Base-by-base conservation (phyloP, 2,888 invertebrate species). In the Synergus laeviventris region DNA sequence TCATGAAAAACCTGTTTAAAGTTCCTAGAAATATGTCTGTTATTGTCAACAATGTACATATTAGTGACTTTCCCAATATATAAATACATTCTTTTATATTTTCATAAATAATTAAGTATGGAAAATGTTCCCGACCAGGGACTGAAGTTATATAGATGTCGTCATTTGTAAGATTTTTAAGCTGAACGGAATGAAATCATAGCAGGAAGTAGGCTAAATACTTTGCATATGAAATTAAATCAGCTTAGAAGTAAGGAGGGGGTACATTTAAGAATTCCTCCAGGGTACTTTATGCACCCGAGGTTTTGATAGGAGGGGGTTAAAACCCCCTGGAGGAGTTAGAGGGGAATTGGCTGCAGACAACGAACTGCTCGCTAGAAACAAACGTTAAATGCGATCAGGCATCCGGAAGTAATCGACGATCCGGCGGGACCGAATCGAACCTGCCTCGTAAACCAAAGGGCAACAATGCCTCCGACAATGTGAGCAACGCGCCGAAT, bases 401-500 rank as follows among this genome's bases (percentile, higher is more conserved):
- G 83, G 86, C 86, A 88, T 76, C 84, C 86, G 90, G 88, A 90
- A 90, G 86, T 90, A 89, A 90, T 87, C 78, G 81, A 82, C 76
- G 83, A 77, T 78, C 73, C 78, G 78, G 74, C 62, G 75, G 62
- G 77, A 77, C 78, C 76, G 80, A 86, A 84, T 84, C 83, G 83
- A 85, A 84, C 78, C 81, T 87, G 84, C 80, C 86, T 87, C 87
- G 84, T 87, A 88, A 88, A 87, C 81, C 81, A 86, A 79, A 77
- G 79, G 74, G 79, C 82, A 83, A 87, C 87, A 87, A 86, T 84
- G 83, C 77, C 75, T 56, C 38, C 81, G 81, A 85, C 85, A 86
- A 85, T 84, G 84, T 73, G 82, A 82, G 82, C 85, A 86, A 81
- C 82, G 84, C 84, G 80, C 76, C 79, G 86, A 84, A 87, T 87